Base-by-base conservation (phyloP, 2,797 vertebrate genomes). In the Xenops minutus region DNA sequence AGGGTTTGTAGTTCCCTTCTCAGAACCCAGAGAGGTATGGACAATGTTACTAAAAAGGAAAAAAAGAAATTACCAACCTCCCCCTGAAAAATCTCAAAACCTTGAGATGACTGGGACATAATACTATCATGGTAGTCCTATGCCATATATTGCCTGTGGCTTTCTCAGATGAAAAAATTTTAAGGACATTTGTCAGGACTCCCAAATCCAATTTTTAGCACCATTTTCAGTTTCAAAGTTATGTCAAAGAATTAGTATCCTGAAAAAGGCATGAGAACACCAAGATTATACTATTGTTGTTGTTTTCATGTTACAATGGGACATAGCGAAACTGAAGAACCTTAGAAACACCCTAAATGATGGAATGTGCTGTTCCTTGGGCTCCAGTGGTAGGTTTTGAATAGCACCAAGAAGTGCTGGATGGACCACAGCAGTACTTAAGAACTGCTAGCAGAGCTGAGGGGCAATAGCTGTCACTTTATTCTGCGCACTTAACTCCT, bases 401-500 rank as follows among this genome's bases (percentile, higher is more conserved):
- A 3, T 8, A 81, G 69, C n/a, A 37, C 5, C 7, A 55, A 59
- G 75, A 44, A 85, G 39, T 14, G 59, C 37, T 76, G 91, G 79
- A 49, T 87, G 96, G 94, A 89, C 86, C 87, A 71, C 61, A 69
- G 43, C 48, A 69, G 66, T 81, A 15, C 77, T 90, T 61, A 19
- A 71, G 85, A 88, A 88, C 77, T 82, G 63, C 49, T 93, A 88
- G 48, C 93, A 93, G 84, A 94, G 83, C 93, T 88, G 89, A 93
- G 88, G 92, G 79, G 73, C 0, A 2, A 74, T 90, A 93, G 91
- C 88, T 92, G 94, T 93, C 96, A 92, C 89, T 93, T 95, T 64
- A 90, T 96, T 95, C 94, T 96, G 94, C 61, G 10, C 93, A 95
- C 94, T 97, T 97, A 96, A 96, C 96, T 96, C 94, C 89, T 95